Percentiles rank a stretch among this genome's conserved stretches.
phyloP scores from a whole-genome alignment of 2,888 invertebrate genomes.

The Mayetiola destructor region DNA sequence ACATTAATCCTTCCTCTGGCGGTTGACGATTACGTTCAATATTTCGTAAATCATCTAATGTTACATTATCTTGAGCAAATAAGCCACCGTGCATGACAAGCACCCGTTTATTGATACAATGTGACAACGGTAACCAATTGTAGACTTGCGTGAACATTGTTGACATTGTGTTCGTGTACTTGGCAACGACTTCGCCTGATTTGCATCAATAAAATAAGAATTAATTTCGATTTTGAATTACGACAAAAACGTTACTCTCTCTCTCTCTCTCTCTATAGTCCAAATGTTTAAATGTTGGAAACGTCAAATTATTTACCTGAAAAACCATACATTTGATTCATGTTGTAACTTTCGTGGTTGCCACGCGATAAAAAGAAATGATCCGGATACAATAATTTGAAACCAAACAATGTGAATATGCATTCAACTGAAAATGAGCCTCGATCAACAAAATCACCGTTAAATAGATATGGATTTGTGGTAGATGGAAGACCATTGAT shows the following conservation, averaged over 20 bases:
- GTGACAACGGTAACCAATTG: constrained; percentile 91
- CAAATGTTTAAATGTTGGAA: too few species aligned
- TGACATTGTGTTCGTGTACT: constrained; percentile 90
- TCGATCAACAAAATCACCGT: constrained; percentile 98
- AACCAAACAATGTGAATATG: constrained; percentile 92
- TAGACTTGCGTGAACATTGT: constrained; percentile 94
- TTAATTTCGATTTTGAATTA: too few species aligned
- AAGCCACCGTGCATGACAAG: constrained; percentile 97
- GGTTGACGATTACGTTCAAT: constrained; percentile 92
- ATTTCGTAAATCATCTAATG: constrained; percentile 77
- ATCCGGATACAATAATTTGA: constrained; percentile 88
- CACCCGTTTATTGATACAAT: constrained; percentile 73
- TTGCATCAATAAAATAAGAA: too few species aligned
- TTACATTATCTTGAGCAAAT: constrained; percentile 85
- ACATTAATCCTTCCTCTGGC: constrained; percentile 95
- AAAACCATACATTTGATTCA: constrained; percentile 99
- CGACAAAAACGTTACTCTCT: background rate
- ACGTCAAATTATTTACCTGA: background rate
- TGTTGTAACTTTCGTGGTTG: constrained; percentile 95
- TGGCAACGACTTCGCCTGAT: constrained; percentile 94
- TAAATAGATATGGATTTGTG: constrained; percentile 93
- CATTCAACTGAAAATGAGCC: constrained; percentile 99
- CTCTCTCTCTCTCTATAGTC: too few species aligned
- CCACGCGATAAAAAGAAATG: constrained; percentile 97
- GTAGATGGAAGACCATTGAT: constrained; percentile 90